These are phyloP conservation scores for Bos indicus DNA, from an alignment of 2,113 vertebrate genomes.

Conservation along the genomic window DNA sequence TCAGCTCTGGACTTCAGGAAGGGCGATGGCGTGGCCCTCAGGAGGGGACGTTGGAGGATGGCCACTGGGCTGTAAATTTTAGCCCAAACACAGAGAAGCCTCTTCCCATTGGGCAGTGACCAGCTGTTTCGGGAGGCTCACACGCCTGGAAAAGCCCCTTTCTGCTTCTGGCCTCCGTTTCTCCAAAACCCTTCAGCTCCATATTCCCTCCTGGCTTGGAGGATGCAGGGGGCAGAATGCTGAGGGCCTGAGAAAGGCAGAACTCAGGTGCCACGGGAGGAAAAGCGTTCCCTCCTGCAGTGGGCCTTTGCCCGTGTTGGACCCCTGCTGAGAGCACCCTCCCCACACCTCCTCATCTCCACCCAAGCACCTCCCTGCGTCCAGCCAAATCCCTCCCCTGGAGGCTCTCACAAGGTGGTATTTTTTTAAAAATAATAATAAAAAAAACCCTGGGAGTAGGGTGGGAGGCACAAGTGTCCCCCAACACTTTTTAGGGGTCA, in stretches of 20 bases:
- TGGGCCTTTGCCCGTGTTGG: rapidly evolving
- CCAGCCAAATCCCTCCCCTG: not conserved
- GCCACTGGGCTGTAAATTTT: not conserved
- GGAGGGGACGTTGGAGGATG: not conserved
- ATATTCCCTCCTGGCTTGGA: not conserved
- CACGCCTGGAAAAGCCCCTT: not conserved
- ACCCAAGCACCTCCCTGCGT: not conserved
- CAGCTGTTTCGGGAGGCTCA: not conserved
- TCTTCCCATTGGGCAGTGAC: not conserved
- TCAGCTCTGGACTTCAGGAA: not conserved
- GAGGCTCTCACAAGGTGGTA: not conserved
- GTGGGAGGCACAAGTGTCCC: not conserved
- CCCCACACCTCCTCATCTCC: not conserved
- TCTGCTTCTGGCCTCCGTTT: not conserved
- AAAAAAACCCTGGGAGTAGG: not conserved
- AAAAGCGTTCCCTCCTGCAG: not conserved
- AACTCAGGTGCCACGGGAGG: rapidly evolving
- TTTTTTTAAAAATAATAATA: not conserved
- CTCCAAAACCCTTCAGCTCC: not conserved
- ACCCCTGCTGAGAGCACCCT: no score
- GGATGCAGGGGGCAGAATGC: not conserved
- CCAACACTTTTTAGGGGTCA: not conserved
- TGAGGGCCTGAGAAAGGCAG: not conserved
- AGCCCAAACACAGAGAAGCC: not conserved
- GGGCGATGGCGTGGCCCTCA: not conserved